Base-by-base conservation (phyloP, 2,113 vertebrate species). In the Trematomus loennbergii region DNA sequence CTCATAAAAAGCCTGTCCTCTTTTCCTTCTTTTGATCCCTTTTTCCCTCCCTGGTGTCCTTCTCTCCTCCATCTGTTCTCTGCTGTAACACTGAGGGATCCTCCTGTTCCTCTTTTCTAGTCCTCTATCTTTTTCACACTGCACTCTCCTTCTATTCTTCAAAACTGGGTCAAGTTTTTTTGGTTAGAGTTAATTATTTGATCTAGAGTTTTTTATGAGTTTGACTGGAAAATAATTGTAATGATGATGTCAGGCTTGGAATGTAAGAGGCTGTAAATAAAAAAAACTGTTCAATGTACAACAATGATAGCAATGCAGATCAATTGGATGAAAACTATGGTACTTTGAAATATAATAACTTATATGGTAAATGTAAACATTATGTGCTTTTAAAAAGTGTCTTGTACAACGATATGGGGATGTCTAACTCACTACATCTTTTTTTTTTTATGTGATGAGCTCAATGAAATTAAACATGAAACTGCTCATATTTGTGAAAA, bases 11-110 rank as follows among this genome's bases (percentile, higher is more conserved):
- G 46, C 61, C 17, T 72, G 50, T 61, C 43, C 17, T 68, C 62
- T 45, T 40, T 65, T 71, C 46, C 43, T 72, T 15, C 20, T 67
- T 25, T 76, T 69, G 78, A 81, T 81, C 73, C 63, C 59, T 69
- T 8, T 0, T 16, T 77, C 50, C 52, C 59, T 78, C 59, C 58
- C 69, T 29, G 20, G 52, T 49, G 33, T 53, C 71, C 22, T 2
- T 75, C 61, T 54, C 67, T 61, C 55, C 15, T 62, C 84, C 80
- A 86, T 79, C 84, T 81, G 81, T 75, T 78, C 54, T 66, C 22
- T 15, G 33, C 72, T 80, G 76, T 65, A 10, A 69, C 46, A 74
- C 25, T 64, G 29, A 52, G 57, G 20, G 22, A 45, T 69, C 45
- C 33, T 62, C 33, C 53, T 74, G n/a, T 45, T 12, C 54, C 6